Conservation (phyloP, 2,113 vertebrate species). For the Indicator maculatus region DNA sequence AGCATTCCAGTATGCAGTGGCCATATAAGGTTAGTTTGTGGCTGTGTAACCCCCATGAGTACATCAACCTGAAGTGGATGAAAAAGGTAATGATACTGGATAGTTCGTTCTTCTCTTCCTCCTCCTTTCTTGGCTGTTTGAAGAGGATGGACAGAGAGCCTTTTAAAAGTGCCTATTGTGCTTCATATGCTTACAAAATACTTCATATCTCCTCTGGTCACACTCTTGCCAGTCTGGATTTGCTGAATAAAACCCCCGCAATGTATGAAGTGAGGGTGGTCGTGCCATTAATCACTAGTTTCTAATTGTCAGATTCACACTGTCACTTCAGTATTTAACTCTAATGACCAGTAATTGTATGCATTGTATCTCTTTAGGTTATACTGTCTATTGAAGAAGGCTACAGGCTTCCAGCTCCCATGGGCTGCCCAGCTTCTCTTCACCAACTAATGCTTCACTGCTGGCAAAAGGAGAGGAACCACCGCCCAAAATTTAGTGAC, state of each 20-base stretch:
- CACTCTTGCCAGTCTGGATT: neutral
- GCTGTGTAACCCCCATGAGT: neutral
- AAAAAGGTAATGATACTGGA: neutral
- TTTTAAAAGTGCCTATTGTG: neutral
- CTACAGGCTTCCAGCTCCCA: slow-evolving; percentile 93
- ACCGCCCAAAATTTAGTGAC: slow-evolving; percentile 92
- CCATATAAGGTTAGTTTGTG: neutral
- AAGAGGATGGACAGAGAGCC: neutral
- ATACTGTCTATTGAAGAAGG: slow-evolving; percentile 97
- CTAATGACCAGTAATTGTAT: neutral
- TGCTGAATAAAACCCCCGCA: neutral
- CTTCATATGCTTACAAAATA: neutral
- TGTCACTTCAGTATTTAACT: neutral
- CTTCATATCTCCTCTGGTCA: neutral
- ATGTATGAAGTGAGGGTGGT: neutral
- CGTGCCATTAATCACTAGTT: neutral
- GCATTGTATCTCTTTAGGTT: slow-evolving; percentile 77
- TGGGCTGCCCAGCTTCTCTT: slow-evolving; percentile 93
- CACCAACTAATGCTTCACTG: slow-evolving; percentile 97
- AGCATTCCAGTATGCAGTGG: neutral
- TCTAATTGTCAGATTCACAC: neutral
- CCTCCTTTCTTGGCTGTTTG: neutral
- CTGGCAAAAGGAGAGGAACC: slow-evolving; percentile 96
- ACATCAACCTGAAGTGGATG: neutral
- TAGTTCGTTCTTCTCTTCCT: neutral